Evolutionary conservation across 2,113 vertebrate genomes (phyloP).

Genomic region (Nettapus auritus): DNA sequence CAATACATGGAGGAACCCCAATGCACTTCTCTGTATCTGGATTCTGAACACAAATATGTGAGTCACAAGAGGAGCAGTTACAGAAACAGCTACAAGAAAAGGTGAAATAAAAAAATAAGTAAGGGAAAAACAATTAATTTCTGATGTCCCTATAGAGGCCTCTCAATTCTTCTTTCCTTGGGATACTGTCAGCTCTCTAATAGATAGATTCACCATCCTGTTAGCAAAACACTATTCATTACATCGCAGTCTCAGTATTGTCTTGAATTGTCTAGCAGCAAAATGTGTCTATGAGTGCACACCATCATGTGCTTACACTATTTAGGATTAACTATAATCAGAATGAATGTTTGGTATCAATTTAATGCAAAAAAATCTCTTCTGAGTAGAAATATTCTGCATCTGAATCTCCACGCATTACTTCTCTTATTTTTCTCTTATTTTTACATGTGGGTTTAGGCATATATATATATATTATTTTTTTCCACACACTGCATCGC

Average conservation of each 20-base stretch:
- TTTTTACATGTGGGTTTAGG: background rate
- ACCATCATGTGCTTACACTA: background rate
- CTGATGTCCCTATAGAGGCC: background rate
- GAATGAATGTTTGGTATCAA: background rate
- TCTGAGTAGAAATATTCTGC: background rate
- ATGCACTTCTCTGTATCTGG: background rate
- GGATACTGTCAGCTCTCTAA: background rate
- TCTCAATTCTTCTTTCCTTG: background rate
- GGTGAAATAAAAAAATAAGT: background rate
- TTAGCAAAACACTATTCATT: background rate
- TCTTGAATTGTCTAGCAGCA: background rate
- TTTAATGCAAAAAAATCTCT: background rate
- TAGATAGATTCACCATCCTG: background rate
- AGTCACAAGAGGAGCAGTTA: background rate
- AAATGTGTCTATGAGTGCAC: background rate
- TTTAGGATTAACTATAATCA: background rate
- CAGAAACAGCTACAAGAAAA: background rate
- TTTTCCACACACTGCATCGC: background rate
- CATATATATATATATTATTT: background rate
- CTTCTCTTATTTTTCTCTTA: background rate
- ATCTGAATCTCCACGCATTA: fast-evolving
- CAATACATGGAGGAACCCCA: background rate
- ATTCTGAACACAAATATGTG: background rate
- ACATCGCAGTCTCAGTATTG: background rate
- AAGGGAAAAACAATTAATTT: background rate